Evolutionary conservation across 1,140 invertebrate genomes (phyloP).

Genomic region (Hylyphantes graminicola): DNA sequence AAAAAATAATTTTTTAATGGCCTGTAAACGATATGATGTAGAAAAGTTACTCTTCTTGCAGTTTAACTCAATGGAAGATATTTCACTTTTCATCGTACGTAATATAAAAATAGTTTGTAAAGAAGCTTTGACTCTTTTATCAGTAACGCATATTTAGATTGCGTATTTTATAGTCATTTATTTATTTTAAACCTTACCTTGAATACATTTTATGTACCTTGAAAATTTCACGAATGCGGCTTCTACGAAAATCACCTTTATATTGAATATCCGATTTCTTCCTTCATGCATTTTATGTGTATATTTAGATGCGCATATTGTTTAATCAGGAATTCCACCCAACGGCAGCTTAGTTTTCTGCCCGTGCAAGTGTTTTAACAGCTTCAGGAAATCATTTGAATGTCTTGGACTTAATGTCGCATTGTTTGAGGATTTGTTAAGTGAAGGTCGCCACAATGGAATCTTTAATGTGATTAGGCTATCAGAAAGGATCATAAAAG

Average conservation of each 20-base stretch:
- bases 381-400: constrained; percentile 11
- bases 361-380: constrained; percentile 10
- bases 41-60: too few relatives aligned
- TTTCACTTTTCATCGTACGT: too few relatives aligned
- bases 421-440: constrained; percentile 1
- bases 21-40: too few relatives aligned
- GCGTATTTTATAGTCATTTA: too few relatives aligned
- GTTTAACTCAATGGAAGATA: too few relatives aligned
- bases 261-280: neutral
- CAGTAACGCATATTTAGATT: too few relatives aligned
- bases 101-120: too few relatives aligned
- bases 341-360: constrained; percentile 2
- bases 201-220: neutral
- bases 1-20: too few relatives aligned
- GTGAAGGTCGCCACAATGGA: neutral
- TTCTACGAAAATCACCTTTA: too few relatives aligned
- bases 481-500: too few relatives aligned
- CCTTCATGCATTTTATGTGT: neutral
- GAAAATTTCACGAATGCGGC: neutral
- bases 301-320: constrained; percentile 16
- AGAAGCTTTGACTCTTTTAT: too few relatives aligned
- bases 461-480: too few relatives aligned
- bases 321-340: constrained; percentile 12
- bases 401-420: neutral
- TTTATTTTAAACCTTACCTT: neutral